A percentile compares a stretch with the other conserved stretches of the same genome.
These are phyloP conservation scores for Sebastes minor DNA, from an alignment of 2,797 vertebrate species.

Conservation along the genomic window DNA sequence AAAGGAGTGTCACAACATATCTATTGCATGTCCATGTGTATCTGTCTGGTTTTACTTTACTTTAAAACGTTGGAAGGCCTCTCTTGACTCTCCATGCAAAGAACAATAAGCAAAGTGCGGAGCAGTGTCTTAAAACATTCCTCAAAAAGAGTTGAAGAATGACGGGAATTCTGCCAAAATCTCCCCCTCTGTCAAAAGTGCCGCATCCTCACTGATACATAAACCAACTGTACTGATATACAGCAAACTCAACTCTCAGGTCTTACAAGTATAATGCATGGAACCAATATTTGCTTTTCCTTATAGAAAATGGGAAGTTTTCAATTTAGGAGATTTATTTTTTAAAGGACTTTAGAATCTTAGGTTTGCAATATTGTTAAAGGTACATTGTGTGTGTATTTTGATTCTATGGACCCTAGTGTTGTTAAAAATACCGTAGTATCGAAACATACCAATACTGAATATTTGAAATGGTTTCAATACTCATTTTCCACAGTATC, in stretches of 20 bases:
- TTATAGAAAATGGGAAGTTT: neutral
- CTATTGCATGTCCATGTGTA: neutral
- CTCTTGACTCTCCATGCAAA: constrained; percentile 34
- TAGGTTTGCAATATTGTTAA: neutral
- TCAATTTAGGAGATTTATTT: neutral
- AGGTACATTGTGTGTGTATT: too few relatives aligned
- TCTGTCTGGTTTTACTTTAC: constrained; percentile 57
- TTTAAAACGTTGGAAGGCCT: constrained; percentile 28
- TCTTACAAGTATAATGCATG: neutral
- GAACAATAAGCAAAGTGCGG: constrained; percentile 56
- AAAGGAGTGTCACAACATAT: constrained; percentile 34
- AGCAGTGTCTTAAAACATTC: constrained; percentile 48
- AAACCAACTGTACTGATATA: constrained; percentile 1
- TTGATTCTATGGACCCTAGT: too few relatives aligned
- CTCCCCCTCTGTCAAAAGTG: constrained; percentile 13
- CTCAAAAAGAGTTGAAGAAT: constrained; percentile 46
- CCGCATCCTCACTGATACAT: neutral
- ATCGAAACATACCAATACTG: too few relatives aligned
- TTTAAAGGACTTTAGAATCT: neutral
- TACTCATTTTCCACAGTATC: too few relatives aligned
- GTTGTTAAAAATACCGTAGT: too few relatives aligned
- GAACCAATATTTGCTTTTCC: neutral
- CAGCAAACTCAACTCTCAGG: neutral
- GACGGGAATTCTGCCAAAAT: constrained; percentile 55
- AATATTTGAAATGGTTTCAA: too few relatives aligned